phyloP scores from a whole-genome alignment of 2,888 invertebrate genomes.

The Platycheirus albimanus region DNA sequence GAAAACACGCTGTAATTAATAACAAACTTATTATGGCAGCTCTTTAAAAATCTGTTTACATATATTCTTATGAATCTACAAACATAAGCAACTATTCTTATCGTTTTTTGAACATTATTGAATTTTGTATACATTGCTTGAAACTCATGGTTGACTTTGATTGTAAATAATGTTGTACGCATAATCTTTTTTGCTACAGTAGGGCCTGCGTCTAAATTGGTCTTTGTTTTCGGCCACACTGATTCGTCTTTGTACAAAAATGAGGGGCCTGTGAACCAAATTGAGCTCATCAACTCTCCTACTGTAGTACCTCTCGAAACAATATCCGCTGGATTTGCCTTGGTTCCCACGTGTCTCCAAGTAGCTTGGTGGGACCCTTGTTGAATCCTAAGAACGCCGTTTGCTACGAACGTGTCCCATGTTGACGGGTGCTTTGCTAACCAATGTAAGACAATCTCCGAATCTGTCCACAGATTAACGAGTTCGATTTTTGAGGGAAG shows the following conservation, averaged over 20 bases:
- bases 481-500: neutral
- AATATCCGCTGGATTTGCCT: neutral
- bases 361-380: neutral
- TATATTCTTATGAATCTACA: neutral
- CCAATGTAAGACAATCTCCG: conserved; percentile 20
- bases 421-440: conserved; percentile 24
- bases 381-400: neutral
- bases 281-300: neutral
- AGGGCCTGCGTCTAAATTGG: neutral
- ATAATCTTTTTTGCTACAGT: too few species aligned
- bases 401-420: conserved; percentile 7
- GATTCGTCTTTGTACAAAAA: neutral
- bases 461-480: conserved; percentile 1
- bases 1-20: too few species aligned
- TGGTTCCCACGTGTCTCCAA: conserved; percentile 6
- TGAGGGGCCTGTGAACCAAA: neutral
- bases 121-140: too few species aligned
- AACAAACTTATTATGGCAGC: too few species aligned
- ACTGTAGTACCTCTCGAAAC: neutral
- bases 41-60: too few species aligned
- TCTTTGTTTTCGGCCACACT: conserved; percentile 3
- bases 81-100: neutral
- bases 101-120: neutral
- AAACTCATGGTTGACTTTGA: too few species aligned
- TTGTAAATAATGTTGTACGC: too few species aligned